phyloP scores from a whole-genome alignment of 2,113 vertebrate species.

The Protobothrops flavoviridis region DNA sequence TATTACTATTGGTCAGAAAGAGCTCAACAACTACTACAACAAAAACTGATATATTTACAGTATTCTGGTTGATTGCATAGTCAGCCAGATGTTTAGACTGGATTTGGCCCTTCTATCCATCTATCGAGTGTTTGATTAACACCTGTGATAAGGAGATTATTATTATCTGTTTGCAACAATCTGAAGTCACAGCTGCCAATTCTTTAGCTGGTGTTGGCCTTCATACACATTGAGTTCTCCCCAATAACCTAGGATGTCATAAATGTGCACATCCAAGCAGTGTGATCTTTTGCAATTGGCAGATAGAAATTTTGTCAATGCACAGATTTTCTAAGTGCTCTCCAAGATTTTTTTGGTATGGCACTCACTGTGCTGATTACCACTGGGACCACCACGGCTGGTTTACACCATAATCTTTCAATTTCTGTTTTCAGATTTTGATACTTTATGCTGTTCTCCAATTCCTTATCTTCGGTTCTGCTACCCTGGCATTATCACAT shows the following conservation, averaged over 20 bases:
- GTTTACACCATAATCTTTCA: not conserved
- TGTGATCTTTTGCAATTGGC: not conserved
- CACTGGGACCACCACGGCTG: not conserved
- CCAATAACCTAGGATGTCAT: not conserved
- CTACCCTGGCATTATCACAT: not conserved
- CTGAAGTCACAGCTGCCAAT: not conserved
- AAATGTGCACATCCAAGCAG: not conserved
- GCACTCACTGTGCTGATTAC: not conserved
- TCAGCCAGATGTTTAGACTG: not conserved
- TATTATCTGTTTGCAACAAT: not conserved
- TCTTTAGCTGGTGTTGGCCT: not conserved
- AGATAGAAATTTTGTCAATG: not conserved
- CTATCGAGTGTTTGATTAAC: not conserved
- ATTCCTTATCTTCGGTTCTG: not conserved
- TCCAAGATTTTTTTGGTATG: not conserved
- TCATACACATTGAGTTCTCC: not conserved
- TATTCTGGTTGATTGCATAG: not conserved
- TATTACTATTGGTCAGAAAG: not conserved
- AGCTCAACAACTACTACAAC: not conserved
- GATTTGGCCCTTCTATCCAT: not conserved
- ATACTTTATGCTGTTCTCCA: not conserved
- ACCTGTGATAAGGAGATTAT: not conserved
- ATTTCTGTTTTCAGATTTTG: not conserved
- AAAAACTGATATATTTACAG: not conserved
- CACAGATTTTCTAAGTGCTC: not conserved